These are phyloP conservation scores for Argyresthia albistria DNA, from an alignment of 2,888 invertebrate genomes.

Conservation along the genomic window DNA sequence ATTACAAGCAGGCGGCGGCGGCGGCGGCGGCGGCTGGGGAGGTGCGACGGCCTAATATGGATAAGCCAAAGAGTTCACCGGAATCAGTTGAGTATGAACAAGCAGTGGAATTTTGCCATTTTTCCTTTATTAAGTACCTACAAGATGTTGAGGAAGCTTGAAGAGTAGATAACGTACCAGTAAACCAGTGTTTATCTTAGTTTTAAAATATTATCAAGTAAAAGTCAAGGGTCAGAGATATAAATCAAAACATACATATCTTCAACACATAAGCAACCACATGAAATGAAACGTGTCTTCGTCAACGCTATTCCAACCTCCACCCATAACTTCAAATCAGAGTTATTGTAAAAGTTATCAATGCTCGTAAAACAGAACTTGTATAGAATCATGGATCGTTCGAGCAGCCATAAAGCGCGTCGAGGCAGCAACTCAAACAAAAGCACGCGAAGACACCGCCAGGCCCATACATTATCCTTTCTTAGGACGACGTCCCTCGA, in stretches of 20 bases:
- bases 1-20: constrained; percentile 18
- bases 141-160: too few species aligned
- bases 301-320: too few species aligned
- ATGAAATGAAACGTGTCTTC: neutral
- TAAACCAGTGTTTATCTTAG: neutral
- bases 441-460: constrained; percentile 29
- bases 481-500: constrained; percentile 36
- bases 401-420: neutral
- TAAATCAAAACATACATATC: neutral
- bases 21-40: too few species aligned
- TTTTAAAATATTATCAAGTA: neutral
- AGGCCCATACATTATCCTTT: constrained; percentile 48
- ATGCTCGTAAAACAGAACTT: neutral
- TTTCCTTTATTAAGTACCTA: too few species aligned
- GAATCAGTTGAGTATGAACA: too few species aligned
- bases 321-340: neutral
- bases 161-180: neutral
- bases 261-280: neutral
- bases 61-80: neutral
- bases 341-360: neutral
- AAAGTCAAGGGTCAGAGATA: neutral
- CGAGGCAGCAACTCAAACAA: constrained; percentile 25
- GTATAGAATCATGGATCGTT: constrained; percentile 3
- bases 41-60: neutral
- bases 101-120: too few species aligned